Conservation (phyloP, 53 echinoderm and acorn worm species). For the Pentamera pediparva region DNA sequence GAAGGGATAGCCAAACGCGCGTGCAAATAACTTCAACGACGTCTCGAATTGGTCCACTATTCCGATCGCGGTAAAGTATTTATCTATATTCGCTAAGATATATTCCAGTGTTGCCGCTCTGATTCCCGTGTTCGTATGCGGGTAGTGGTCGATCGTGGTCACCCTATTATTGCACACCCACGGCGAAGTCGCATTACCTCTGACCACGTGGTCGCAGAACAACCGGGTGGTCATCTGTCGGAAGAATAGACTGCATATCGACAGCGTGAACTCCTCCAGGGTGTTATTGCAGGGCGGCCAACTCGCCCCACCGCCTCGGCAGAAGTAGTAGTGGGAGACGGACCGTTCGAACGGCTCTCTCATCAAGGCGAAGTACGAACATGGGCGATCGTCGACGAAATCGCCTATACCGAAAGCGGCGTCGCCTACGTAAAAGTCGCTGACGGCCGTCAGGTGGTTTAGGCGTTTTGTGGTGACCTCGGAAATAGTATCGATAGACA, state of each 20-base stretch:
- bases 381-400: background rate
- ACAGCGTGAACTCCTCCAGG: conserved; percentile 7
- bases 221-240: background rate
- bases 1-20: conserved; percentile 1
- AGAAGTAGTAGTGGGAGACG: conserved; percentile 5
- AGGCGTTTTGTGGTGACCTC: background rate
- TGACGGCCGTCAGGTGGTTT: background rate
- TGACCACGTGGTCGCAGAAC: background rate
- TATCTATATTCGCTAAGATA: background rate
- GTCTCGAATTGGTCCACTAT: conserved; percentile 1
- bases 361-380: conserved; percentile 6
- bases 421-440: conserved; percentile 19
- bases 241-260: conserved; percentile 10
- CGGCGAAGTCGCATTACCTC: background rate
- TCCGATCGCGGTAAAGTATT: conserved; percentile 11
- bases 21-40: background rate
- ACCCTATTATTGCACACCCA: background rate
- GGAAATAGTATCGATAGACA: background rate
- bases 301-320: background rate
- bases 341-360: conserved; percentile 3
- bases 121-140: background rate
- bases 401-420: conserved; percentile 9
- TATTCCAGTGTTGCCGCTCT: background rate
- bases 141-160: background rate
- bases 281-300: conserved; percentile 17